Percentiles rank a stretch among this genome's conserved stretches.
phyloP scores from a whole-genome alignment of 2,113 vertebrate genomes.

The Podocnemis expansa region DNA sequence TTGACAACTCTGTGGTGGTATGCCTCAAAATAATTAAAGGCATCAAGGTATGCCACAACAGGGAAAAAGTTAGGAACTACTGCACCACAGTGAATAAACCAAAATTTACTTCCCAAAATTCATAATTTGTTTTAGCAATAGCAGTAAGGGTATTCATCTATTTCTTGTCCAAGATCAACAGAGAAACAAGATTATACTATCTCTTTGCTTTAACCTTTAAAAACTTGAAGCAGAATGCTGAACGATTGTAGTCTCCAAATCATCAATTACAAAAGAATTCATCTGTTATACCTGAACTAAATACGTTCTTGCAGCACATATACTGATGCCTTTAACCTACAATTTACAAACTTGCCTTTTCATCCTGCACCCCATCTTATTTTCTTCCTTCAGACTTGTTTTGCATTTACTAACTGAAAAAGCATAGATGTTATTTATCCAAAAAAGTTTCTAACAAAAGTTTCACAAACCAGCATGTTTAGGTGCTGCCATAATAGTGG shows the following conservation, averaged over 20 bases:
- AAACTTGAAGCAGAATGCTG: background rate
- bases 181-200: background rate
- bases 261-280: background rate
- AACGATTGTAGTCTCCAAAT: background rate
- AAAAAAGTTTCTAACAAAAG: background rate
- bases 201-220: constrained; percentile 2
- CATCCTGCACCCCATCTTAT: background rate
- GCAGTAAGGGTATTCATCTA: background rate
- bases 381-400: background rate
- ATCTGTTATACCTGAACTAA: background rate
- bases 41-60: too few species aligned
- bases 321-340: background rate
- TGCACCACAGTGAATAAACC: too few species aligned
- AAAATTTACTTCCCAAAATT: background rate
- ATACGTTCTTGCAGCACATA: background rate
- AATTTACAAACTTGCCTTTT: background rate
- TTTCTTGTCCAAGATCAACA: background rate
- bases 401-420: constrained; percentile 16
- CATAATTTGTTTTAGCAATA: background rate
- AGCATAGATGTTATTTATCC: background rate
- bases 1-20: too few species aligned
- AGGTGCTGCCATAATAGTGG: background rate
- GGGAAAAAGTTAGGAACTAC: too few species aligned
- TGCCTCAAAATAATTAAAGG: too few species aligned
- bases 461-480: constrained; percentile 14